These are phyloP conservation scores for Chymomyza fuscimana DNA, from an alignment of 2,888 invertebrate genomes.

Conservation along the genomic window DNA sequence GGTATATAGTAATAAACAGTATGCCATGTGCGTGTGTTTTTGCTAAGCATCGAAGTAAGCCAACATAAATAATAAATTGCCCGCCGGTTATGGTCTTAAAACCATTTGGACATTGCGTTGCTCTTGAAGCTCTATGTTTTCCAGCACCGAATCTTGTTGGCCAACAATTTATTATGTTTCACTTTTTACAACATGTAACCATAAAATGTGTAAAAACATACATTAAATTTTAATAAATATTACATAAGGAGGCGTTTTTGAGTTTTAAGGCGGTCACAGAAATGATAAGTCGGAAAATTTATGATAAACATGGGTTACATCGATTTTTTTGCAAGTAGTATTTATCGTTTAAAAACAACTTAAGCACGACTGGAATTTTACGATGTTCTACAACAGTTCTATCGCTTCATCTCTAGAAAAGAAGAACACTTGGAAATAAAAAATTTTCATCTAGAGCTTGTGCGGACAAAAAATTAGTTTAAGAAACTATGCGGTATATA, in stretches of 20 bases:
- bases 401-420: no score
- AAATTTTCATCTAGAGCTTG: no score
- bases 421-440: no score
- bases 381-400: no score
- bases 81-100: slow-evolving; percentile 14
- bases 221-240: background rate
- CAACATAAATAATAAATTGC: slow-evolving; percentile 37
- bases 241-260: background rate
- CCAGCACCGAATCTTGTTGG: background rate
- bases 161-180: background rate
- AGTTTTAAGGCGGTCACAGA: background rate
- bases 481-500: no score
- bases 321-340: no score
- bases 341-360: no score
- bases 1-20: background rate
- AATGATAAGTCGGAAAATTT: background rate
- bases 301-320: background rate
- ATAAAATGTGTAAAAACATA: background rate
- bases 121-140: background rate
- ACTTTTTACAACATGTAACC: background rate
- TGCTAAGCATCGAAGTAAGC: background rate
- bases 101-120: slow-evolving; percentile 27
- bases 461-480: no score
- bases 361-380: no score
- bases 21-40: background rate